Base-by-base conservation (phyloP, 1,140 invertebrate genomes). In the Daktulosphaira vitifoliae region DNA sequence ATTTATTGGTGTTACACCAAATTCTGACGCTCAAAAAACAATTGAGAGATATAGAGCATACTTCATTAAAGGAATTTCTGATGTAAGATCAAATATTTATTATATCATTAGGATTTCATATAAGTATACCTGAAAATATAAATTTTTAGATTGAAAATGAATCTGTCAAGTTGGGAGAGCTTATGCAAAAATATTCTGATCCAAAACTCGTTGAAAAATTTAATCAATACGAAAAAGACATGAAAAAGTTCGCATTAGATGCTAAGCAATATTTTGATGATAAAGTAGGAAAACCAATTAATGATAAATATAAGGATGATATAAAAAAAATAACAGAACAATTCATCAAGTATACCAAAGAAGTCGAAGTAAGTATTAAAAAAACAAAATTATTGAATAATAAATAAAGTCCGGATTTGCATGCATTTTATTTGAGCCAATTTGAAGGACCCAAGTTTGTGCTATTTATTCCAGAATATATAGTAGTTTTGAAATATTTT, bases 181-280 rank as follows among this genome's bases (percentile, higher is more conserved):
- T 15, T 25, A 16, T 48, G 1, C 56, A 16, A 23, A 62, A 46
- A 15, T 13, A 29, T 6, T 3, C 25, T 6, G 42, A 48, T 16
- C 26, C 42, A 1, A 62, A 46, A 46, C 1, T 62, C 7, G 18
- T 22, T 1, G 56, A 62, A 6, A 62, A 62, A 29, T 3, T 22
- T 16, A 25, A 62, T 8, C 39, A 62, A n/a, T 29, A 46, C 9
- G 56, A 62, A 62, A 62, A 62, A 25, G 56, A 48, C 1, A 7
- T 62, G 1, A 62, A 62, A 15, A 48, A 62, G 26, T 42, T 46
- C 9, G 2, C 44, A 2, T 11, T 6, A 11, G 42, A 37, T 2
- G 56, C 56, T 16, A 62, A 62, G 8, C 4, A 0, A 13, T 33
- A 46, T 0, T 46, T 62, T 8, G 56, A 62, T 0, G 56, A 62